Evolutionary conservation across 1,140 invertebrate genomes (phyloP), one percentile per base, ranked within the genome.

Genomic region (Oryzaephilus surinamensis): DNA sequence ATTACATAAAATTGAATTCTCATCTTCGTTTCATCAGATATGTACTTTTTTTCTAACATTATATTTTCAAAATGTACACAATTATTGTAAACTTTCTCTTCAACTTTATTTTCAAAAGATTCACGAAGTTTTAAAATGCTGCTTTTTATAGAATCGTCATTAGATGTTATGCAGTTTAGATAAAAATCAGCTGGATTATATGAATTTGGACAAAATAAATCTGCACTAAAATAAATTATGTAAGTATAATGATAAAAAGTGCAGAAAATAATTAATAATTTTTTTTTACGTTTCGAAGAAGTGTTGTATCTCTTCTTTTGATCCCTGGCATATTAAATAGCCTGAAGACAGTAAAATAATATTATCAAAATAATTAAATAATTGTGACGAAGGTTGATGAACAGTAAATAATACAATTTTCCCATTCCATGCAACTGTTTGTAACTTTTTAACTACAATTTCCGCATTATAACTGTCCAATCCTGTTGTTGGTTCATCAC

Each of bases 341-440:
- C 91, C 91, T 36, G 77, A 76, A 3, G 86, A 70, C 36, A 94
- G 61, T 10, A 92, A 59, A 12, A 89, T 69, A 8, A 89, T 72
- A 55, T 83, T 71, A 38, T 88, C 76, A 60, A 92, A 92, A 33
- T 86, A 65, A 48, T 82, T 75, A 48, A 88, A 86, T 4, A 91
- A 71, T 41, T 83, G 80, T 4, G 85, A 90, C 5, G 84, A 82
- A 0, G 88, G 88, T 53, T 93, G 88, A 64, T 93, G 88, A 19
- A 92, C 81, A 0, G 85, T 84, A 50, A 84, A 85, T 13, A 92
- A 72, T 6, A 91, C 77, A 20, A 84, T 76, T 66, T 84, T 84
- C 24, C 73, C 83, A 30, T 66, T 69, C 32, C 58, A 56, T 0
- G 79, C 76, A 13, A 86, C 59, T 31, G 69, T 63, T 51, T 73